Conservation (phyloP, 2,888 invertebrate species). For the Therioaphis trifolii region DNA sequence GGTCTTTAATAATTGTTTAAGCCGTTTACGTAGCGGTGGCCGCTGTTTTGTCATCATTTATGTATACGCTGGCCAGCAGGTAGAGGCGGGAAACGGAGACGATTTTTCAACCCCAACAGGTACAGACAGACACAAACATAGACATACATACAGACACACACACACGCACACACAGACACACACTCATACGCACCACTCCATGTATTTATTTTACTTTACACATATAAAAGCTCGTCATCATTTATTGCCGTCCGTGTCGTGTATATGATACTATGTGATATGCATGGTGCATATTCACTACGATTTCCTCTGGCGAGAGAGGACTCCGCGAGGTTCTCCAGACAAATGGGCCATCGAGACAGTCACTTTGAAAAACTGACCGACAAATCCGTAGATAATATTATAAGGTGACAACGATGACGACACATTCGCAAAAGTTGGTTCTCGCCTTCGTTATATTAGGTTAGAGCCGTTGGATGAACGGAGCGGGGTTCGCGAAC, state of each 20-base stretch:
- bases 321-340: background rate
- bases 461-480: background rate
- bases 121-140: background rate
- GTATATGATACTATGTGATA: background rate
- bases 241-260: too few species aligned
- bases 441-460: background rate
- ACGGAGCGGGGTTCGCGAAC: too few species aligned
- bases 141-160: background rate
- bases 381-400: slow-evolving; percentile 3
- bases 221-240: too few species aligned
- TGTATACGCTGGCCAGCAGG: slow-evolving; percentile 4
- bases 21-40: slow-evolving; percentile 32
- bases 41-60: slow-evolving; percentile 44
- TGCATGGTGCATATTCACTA: too few species aligned
- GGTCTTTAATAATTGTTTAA: slow-evolving; percentile 45
- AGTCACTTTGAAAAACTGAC: slow-evolving; percentile 14
- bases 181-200: background rate
- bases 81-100: background rate
- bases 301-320: too few species aligned
- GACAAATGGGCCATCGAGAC: slow-evolving; percentile 5
- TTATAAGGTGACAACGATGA: background rate
- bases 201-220: too few species aligned
- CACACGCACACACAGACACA: background rate
- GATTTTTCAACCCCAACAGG: slow-evolving; percentile 25
- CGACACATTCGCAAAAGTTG: background rate